These are phyloP conservation scores for Garrulus glandarius DNA, from an alignment of 2,797 vertebrate genomes.

Conservation along the genomic window DNA sequence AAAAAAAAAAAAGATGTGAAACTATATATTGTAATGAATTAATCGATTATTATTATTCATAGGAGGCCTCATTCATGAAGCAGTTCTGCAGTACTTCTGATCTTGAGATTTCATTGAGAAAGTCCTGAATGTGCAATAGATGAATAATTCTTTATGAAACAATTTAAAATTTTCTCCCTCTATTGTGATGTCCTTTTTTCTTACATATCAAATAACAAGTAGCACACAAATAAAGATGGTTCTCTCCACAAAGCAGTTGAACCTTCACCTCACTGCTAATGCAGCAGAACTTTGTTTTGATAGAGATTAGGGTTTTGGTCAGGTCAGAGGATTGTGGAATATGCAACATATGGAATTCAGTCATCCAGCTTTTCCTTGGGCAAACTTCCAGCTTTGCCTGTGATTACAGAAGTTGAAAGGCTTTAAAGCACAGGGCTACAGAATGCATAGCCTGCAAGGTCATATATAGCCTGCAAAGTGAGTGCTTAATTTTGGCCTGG, in stretches of 20 bases:
- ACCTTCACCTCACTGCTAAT: not conserved
- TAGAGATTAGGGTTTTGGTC: not conserved
- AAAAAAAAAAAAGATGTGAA: not conserved
- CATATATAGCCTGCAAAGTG: not conserved
- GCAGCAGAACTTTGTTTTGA: not conserved
- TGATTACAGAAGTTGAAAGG: not conserved
- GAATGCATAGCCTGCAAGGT: not conserved
- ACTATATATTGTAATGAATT: not conserved
- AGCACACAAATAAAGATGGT: not conserved
- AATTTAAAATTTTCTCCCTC: not conserved
- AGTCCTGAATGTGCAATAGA: not conserved
- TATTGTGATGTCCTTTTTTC: not conserved
- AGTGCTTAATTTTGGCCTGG: not conserved
- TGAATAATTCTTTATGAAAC: not conserved
- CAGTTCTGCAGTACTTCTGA: not conserved
- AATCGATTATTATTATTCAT: not conserved
- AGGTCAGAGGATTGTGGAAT: not conserved
- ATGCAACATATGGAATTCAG: not conserved
- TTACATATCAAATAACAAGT: not conserved
- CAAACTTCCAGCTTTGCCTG: not conserved
- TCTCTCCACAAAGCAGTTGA: not conserved
- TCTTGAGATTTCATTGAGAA: not conserved
- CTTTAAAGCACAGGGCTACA: not conserved
- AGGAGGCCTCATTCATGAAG: not conserved
- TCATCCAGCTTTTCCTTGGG: not conserved